Evolutionary conservation across 2,797 vertebrate species (phyloP), one percentile per base, ranked within the genome.

Genomic region (Discoglossus pictus): DNA sequence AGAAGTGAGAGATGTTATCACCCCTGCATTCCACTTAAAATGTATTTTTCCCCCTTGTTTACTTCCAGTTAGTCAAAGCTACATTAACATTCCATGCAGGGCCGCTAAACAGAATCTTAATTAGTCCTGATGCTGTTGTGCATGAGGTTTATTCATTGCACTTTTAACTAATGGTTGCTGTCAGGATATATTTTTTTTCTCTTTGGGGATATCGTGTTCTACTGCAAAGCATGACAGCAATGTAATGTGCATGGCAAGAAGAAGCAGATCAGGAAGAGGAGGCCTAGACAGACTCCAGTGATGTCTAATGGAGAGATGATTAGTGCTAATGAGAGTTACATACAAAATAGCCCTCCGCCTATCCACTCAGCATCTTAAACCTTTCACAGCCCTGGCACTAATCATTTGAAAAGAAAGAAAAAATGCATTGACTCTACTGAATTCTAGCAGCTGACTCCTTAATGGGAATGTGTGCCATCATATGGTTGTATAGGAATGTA

Each of bases 31-130:
- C 82, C 83, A 86, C 83, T 87, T 84, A 84, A 84, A 88, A 89
- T 83, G 77, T 78, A 82, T 75, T 75, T 77, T 78, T 71, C 1
- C 46, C 39, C 62, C 75, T 48, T 73, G 64, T 80, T 84, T 82
- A 82, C 84, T 84, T 65, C 70, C 72, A 74, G 79, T 82, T 83
- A 85, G 82, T 83, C 81, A 81, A 83, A 82, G 82, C 80, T 75
- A 79, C 81, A 88, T 91, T 90, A 90, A 87, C 86, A 91, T 91
- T 91, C 88, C 83, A 80, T 82, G 79, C 82, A 82, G 82, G 76
- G 72, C 74, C 76, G 77, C 81, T 88, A 87, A 90, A 87, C 85
- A 90, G 85, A 91, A 91, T 87, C 85, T 89, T 88, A 90, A 91
- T 90, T 89, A 89, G 86, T 79, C 74, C 79, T 81, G 83, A 89